Percentiles rank a stretch among this genome's conserved stretches.
These are phyloP conservation scores for Zaprionus inermis DNA, from an alignment of 1,140 invertebrate species.

Conservation along the genomic window DNA sequence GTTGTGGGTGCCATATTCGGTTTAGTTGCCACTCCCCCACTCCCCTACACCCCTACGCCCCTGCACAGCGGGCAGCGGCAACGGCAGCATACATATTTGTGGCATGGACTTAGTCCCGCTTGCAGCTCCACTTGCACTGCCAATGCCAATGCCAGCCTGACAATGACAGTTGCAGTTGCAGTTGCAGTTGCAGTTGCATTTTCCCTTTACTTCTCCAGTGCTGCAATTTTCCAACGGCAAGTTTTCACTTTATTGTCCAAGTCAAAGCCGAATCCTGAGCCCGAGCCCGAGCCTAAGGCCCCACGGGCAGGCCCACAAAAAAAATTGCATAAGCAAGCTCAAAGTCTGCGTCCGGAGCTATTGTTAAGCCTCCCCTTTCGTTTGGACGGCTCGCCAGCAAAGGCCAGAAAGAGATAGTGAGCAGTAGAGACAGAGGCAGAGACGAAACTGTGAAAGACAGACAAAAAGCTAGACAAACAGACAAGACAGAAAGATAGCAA, in stretches of 20 bases:
- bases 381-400: conserved; percentile 57
- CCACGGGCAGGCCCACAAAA: conserved; percentile 32
- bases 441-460: conserved; percentile 5
- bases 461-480: conserved; percentile 43
- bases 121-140: conserved; percentile 9
- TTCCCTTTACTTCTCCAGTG: conserved; percentile 5
- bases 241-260: conserved; percentile 77
- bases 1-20: conserved; percentile 34
- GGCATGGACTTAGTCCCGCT: conserved; percentile 52
- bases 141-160: conserved; percentile 48
- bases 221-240: conserved; percentile 57
- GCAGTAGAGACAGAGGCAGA: conserved; percentile 18
- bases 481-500: conserved; percentile 49
- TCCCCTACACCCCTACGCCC: too few species aligned
- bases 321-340: conserved; percentile 68
- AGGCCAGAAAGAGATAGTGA: conserved; percentile 43
- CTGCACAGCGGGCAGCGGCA: too few species aligned
- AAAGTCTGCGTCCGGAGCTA: conserved; percentile 61
- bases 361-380: conserved; percentile 52
- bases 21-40: conserved; percentile 13
- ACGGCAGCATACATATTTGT: conserved; percentile 55
- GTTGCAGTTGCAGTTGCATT: background rate
- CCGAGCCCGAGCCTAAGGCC: conserved; percentile 65
- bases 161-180: conserved; percentile 45
- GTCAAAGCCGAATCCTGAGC: conserved; percentile 59